These are phyloP conservation scores for Cetoscarus ocellatus DNA, from an alignment of 2,797 vertebrate genomes.

Conservation along the genomic window DNA sequence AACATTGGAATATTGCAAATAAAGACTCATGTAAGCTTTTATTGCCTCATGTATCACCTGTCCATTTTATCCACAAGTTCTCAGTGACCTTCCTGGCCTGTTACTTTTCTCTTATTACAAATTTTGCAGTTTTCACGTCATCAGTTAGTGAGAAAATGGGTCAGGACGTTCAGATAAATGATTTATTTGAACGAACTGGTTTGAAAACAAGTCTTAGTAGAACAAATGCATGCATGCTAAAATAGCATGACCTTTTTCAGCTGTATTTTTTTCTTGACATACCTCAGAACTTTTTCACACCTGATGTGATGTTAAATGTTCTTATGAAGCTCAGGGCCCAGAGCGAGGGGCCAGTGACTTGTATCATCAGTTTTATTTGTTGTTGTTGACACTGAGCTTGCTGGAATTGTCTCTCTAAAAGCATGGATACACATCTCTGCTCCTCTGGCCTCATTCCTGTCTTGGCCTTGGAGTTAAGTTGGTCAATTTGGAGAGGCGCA, in stretches of 20 bases:
- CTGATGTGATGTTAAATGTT: neutral
- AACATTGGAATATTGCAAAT: too few relatives aligned
- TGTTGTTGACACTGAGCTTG: neutral
- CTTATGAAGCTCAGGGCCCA: neutral
- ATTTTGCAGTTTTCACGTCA: neutral
- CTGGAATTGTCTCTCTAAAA: slow-evolving; percentile 3
- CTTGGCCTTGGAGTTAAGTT: slow-evolving; percentile 21
- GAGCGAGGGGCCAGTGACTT: slow-evolving; percentile 4
- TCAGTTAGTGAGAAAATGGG: neutral
- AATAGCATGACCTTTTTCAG: too few relatives aligned
- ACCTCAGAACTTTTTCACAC: neutral
- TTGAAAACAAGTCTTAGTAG: neutral
- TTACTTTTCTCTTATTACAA: too few relatives aligned
- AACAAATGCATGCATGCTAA: too few relatives aligned
- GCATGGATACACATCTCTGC: slow-evolving; percentile 34
- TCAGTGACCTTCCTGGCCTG: neutral
- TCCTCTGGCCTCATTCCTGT: slow-evolving; percentile 17
- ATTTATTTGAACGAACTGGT: neutral
- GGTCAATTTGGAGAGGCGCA: slow-evolving; percentile 17
- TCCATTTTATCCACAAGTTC: neutral
- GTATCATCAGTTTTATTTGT: slow-evolving; percentile 24
- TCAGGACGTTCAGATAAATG: neutral
- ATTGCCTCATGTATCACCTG: too few relatives aligned
- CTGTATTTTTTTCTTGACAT: too few relatives aligned
- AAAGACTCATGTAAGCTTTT: too few relatives aligned